Conservation (phyloP, 2,888 invertebrate genomes). For the Dermolepida albohirtum region DNA sequence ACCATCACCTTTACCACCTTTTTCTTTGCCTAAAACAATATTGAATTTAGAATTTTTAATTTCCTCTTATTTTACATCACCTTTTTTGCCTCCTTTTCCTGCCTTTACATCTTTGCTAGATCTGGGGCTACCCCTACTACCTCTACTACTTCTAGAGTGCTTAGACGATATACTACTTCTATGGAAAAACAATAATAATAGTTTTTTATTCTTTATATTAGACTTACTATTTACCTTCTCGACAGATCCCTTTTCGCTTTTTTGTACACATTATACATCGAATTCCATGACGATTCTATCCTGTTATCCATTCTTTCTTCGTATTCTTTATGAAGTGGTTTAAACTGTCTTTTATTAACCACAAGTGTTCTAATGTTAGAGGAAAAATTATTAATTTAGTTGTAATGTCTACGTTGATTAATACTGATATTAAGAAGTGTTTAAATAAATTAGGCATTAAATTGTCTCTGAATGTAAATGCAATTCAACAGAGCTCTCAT, state of each 20-base stretch:
- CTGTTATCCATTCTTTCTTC: slow-evolving; percentile 44
- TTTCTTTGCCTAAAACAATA: slow-evolving; percentile 7
- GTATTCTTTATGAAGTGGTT: slow-evolving; percentile 21
- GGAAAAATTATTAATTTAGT: neutral
- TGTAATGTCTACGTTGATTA: neutral
- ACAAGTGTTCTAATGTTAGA: slow-evolving; percentile 39
- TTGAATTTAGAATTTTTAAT: neutral
- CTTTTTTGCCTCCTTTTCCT: slow-evolving; percentile 25
- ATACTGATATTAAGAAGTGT: too few species aligned
- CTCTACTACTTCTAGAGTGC: slow-evolving; percentile 30
- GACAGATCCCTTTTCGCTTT: slow-evolving; percentile 38
- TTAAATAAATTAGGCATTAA: too few species aligned
- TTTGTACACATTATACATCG: slow-evolving; percentile 48
- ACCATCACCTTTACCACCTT: slow-evolving; percentile 25
- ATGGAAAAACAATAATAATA: slow-evolving; percentile 8
- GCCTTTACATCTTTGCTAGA: slow-evolving; percentile 13
- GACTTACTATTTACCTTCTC: slow-evolving; percentile 28
- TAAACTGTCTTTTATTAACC: slow-evolving; percentile 35
- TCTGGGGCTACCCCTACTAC: slow-evolving; percentile 1
- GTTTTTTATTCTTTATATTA: neutral
- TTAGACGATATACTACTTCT: slow-evolving; percentile 21
- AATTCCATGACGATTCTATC: slow-evolving; percentile 46
- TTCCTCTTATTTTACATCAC: slow-evolving; percentile 1
- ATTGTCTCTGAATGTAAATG: too few species aligned
- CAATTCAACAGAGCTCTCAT: too few species aligned